A percentile compares a stretch with the other conserved stretches of the same genome.
Conservation (phyloP, 2,113 vertebrate genomes). For the Dissostichus mawsoni region DNA sequence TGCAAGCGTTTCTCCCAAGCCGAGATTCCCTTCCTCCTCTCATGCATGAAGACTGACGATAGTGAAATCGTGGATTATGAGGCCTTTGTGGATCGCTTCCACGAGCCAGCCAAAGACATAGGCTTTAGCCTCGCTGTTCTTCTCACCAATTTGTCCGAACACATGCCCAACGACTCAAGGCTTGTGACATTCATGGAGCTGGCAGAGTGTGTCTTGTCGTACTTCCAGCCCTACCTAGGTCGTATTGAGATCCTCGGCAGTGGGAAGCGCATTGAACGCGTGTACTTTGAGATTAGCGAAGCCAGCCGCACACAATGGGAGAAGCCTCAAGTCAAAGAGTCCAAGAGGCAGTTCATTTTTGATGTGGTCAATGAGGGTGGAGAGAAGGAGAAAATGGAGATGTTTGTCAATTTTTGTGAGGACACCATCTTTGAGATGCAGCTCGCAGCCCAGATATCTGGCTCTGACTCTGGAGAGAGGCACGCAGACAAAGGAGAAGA, state of each 20-base stretch:
- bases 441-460: constrained; percentile 93
- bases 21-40: constrained; percentile 92
- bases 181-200: constrained; percentile 91
- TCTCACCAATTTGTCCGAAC: constrained; percentile 94
- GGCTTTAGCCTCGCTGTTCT: constrained; percentile 95
- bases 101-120: constrained; percentile 96
- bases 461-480: constrained; percentile 85
- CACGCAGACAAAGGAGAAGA: constrained; percentile 83
- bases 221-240: constrained; percentile 93
- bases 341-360: constrained; percentile 96
- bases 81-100: constrained; percentile 93
- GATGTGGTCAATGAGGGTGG: constrained; percentile 94
- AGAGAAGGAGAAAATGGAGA: constrained; percentile 98
- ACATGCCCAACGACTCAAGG: constrained; percentile 93
- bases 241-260: constrained; percentile 97
- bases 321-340: constrained; percentile 97
- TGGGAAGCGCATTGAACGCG: constrained; percentile 93
- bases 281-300: constrained; percentile 97
- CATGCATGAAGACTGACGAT: constrained; percentile 89
- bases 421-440: constrained; percentile 99
- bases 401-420: constrained; percentile 97
- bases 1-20: constrained; percentile 91
- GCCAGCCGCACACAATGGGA: constrained; percentile 97
- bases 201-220: constrained; percentile 91
- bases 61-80: constrained; percentile 91